Evolutionary conservation across 1,140 invertebrate species (phyloP).

Genomic region (Drosophila baimaii): DNA sequence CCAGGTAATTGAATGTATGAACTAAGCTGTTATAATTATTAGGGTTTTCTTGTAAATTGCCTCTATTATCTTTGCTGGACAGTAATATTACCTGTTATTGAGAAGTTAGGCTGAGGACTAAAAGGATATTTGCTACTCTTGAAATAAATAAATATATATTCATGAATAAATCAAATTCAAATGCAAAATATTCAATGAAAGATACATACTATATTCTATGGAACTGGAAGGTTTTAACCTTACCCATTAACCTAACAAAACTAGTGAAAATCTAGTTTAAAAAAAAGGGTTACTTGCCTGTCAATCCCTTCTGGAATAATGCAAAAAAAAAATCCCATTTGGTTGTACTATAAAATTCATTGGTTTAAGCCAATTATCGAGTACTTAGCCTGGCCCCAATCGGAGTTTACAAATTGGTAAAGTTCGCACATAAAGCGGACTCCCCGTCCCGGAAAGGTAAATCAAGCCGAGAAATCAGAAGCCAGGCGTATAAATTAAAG

Average conservation of each 20-base stretch:
- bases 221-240: too few species aligned
- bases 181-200: too few species aligned
- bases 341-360: not conserved
- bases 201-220: too few species aligned
- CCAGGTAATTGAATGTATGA: not conserved
- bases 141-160: too few species aligned
- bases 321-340: not conserved
- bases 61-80: too few species aligned
- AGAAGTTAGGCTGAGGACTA: too few species aligned
- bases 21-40: too few species aligned
- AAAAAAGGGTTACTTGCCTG: not conserved
- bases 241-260: too few species aligned
- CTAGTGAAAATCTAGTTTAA: not conserved
- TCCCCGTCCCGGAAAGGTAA: slow-evolving; percentile 1
- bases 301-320: not conserved
- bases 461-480: slow-evolving; percentile 18
- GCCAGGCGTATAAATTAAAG: slow-evolving; percentile 28
- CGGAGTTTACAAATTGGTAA: slow-evolving; percentile 1
- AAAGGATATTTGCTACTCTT: too few species aligned
- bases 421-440: not conserved
- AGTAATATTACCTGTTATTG: too few species aligned
- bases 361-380: slow-evolving; percentile 1
- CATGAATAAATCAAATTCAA: too few species aligned
- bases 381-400: not conserved
- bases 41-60: too few species aligned